phyloP scores from a whole-genome alignment of 1,140 invertebrate species.

The Diorhabda sublineata region DNA sequence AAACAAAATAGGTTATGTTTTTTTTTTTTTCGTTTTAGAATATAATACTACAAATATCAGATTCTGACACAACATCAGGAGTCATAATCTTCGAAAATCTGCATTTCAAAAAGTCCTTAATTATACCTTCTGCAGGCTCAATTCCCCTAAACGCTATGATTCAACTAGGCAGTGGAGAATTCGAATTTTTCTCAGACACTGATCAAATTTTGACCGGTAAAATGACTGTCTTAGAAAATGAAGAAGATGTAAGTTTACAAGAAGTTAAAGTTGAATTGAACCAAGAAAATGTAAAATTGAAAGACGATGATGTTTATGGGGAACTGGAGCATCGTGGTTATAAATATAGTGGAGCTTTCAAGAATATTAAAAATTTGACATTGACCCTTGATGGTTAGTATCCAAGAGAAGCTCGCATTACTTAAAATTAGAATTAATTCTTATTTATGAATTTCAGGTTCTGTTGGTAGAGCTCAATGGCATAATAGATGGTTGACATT shows the following conservation, averaged over 20 bases:
- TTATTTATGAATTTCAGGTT: constrained; percentile 23
- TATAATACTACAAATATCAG: constrained; percentile 25
- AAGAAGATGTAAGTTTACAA: constrained; percentile 46
- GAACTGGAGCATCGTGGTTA: constrained; percentile 88
- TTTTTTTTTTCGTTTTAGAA: constrained; percentile 8
- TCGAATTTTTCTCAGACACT: constrained; percentile 72
- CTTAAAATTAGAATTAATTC: not conserved
- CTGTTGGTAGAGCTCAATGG: constrained; percentile 28
- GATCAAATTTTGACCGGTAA: constrained; percentile 72
- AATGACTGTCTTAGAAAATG: constrained; percentile 53
- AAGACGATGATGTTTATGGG: constrained; percentile 82
- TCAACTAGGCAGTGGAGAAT: constrained; percentile 77
- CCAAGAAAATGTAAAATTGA: constrained; percentile 49
- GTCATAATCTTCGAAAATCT: constrained; percentile 82
- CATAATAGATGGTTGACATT: constrained; percentile 38
- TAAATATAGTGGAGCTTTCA: constrained; percentile 60
- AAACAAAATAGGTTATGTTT: not conserved
- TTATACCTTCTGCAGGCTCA: constrained; percentile 65
- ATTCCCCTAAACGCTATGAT: constrained; percentile 79
- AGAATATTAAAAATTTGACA: constrained; percentile 35
- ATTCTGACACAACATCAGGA: not conserved
- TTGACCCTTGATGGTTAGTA: constrained; percentile 34
- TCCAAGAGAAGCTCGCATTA: not conserved
- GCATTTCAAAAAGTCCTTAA: constrained; percentile 76
- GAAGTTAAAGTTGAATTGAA: constrained; percentile 44